Percentiles rank a stretch among this genome's conserved stretches.
Evolutionary conservation across 2,113 vertebrate species (phyloP).

Genomic region (Myotis yumanensis): DNA sequence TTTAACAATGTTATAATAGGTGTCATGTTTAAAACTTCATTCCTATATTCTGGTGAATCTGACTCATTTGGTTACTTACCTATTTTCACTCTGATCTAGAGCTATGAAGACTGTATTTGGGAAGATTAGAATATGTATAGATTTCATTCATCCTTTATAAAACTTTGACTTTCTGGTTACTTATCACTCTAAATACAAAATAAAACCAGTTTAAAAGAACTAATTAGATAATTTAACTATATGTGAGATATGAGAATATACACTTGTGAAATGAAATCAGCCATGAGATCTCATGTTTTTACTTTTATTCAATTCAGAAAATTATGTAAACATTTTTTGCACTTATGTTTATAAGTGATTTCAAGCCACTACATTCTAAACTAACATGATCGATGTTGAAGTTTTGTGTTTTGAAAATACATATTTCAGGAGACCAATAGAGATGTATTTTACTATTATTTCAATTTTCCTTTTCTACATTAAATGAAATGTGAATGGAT

Average conservation of each 20-base stretch:
- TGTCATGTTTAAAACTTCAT: conserved; percentile 40
- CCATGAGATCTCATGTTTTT: background rate
- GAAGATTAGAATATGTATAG: conserved; percentile 26
- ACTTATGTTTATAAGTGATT: background rate
- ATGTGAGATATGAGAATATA: background rate
- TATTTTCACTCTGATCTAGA: conserved; percentile 62
- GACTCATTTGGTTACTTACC: conserved; percentile 57
- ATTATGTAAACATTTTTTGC: background rate
- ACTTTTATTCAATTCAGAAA: background rate
- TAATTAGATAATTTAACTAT: conserved; percentile 22
- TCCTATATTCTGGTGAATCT: conserved; percentile 25
- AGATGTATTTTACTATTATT: background rate
- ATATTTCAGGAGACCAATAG: background rate
- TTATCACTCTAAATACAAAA: conserved; percentile 16
- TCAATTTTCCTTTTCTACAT: background rate
- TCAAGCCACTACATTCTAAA: background rate
- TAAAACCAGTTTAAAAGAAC: conserved; percentile 15
- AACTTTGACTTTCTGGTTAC: conserved; percentile 44
- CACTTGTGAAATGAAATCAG: conserved; percentile 28
- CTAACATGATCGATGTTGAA: background rate
- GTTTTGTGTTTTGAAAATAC: background rate
- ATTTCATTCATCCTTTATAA: conserved; percentile 56
- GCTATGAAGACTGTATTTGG: conserved; percentile 46
- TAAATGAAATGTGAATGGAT: conserved; percentile 1
- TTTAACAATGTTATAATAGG: conserved; percentile 16